phyloP scores from a whole-genome alignment of 2,888 invertebrate genomes.

The Lithosia quadra region DNA sequence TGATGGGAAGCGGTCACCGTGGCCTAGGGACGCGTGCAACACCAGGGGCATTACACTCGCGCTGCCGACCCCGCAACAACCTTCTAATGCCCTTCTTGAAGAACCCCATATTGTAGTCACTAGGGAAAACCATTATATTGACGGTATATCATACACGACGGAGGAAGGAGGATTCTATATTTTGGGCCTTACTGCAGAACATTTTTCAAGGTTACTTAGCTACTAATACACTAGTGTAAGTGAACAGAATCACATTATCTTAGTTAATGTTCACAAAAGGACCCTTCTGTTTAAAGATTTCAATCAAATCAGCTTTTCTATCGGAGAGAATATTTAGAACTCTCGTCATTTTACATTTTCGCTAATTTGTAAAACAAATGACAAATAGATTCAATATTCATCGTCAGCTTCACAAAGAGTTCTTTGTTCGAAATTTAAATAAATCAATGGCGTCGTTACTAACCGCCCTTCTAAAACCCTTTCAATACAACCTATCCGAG shows the following conservation, averaged over 20 bases:
- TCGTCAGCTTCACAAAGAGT: conserved; percentile 1
- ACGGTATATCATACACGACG: no score
- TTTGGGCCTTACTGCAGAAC: no score
- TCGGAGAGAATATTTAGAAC: neutral
- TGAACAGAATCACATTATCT: neutral
- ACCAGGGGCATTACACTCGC: no score
- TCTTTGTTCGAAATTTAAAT: neutral
- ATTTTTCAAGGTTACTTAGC: no score
- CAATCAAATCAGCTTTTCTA: neutral
- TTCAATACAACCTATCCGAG: neutral
- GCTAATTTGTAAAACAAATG: neutral
- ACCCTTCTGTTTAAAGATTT: neutral
- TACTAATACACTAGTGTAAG: neutral
- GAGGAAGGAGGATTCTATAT: no score
- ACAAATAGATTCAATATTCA: conserved; percentile 3
- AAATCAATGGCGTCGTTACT: neutral
- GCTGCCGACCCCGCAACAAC: no score
- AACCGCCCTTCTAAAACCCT: conserved; percentile 6
- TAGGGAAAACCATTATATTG: no score
- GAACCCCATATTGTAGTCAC: no score
- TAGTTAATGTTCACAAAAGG: neutral
- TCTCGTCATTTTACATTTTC: neutral
- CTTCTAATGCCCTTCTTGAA: no score
- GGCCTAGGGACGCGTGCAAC: no score
- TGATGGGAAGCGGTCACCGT: no score